Conservation (phyloP, 2,888 invertebrate species). For the Andrena hattorfiana region DNA sequence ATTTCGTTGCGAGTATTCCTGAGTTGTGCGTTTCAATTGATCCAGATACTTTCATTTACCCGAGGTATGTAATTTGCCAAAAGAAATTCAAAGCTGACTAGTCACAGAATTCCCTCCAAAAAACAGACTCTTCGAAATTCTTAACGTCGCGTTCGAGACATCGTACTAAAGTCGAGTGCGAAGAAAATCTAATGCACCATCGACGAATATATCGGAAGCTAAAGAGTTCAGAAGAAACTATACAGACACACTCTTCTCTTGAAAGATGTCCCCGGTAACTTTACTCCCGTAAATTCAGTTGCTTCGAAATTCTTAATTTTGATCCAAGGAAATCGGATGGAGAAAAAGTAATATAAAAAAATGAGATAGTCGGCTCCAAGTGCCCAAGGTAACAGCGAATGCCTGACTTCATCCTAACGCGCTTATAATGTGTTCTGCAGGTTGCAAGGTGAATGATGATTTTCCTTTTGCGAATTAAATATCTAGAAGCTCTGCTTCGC, state of each 20-base stretch:
- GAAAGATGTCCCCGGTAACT: background rate
- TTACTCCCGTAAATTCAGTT: background rate
- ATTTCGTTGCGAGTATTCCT: constrained; percentile 17
- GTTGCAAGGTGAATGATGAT: background rate
- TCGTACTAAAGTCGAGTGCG: no score
- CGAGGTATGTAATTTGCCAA: background rate
- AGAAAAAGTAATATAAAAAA: background rate
- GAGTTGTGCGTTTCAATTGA: constrained; percentile 34
- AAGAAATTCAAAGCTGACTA: background rate
- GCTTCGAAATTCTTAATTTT: background rate
- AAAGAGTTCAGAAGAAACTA: background rate
- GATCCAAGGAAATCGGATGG: background rate
- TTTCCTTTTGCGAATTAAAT: background rate
- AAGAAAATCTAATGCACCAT: background rate
- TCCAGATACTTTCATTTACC: background rate
- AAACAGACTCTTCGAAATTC: background rate
- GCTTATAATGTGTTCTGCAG: constrained; percentile 11
- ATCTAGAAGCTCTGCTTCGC: background rate
- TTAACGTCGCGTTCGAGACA: background rate
- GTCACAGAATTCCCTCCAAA: background rate
- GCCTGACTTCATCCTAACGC: constrained; percentile 13
- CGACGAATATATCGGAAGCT: background rate
- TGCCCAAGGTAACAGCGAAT: background rate
- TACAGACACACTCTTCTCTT: background rate
- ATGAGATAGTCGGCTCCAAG: background rate